phyloP scores from a whole-genome alignment of 1,140 invertebrate species.

The Zaprionus lachaisei region DNA sequence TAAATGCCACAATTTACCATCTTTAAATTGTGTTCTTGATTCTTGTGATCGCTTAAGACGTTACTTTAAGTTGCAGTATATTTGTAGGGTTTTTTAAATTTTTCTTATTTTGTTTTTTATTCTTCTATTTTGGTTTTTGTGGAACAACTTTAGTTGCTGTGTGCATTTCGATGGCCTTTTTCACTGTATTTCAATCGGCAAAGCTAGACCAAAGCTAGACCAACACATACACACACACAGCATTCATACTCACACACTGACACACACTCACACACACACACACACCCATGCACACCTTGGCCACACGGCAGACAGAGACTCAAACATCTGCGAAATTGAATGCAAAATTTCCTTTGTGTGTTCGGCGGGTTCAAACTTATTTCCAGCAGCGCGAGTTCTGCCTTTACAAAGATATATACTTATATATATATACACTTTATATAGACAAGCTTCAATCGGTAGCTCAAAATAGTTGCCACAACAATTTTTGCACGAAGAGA shows the following conservation, averaged over 20 bases:
- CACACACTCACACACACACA: not conserved
- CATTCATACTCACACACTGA: not conserved
- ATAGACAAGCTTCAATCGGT: slow-evolving; percentile 19
- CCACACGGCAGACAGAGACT: slow-evolving; percentile 51
- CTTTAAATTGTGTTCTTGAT: not conserved
- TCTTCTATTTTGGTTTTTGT: not conserved
- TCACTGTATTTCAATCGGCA: slow-evolving; percentile 63
- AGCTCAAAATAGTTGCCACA: slow-evolving; percentile 68
- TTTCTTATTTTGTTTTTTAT: not conserved
- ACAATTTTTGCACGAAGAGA: slow-evolving; percentile 68
- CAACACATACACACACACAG: slow-evolving; percentile 4
- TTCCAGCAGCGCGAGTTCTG: slow-evolving; percentile 29
- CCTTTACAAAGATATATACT: slow-evolving; percentile 8
- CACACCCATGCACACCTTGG: slow-evolving; percentile 11
- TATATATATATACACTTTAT: slow-evolving; percentile 10
- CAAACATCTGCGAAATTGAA: slow-evolving; percentile 80
- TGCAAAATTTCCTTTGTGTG: slow-evolving; percentile 76
- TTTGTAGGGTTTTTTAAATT: not conserved
- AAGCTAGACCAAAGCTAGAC: slow-evolving; percentile 64
- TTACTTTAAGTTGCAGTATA: not conserved
- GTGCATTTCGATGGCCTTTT: slow-evolving; percentile 20
- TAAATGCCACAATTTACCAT: not conserved
- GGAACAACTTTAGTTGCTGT: slow-evolving; percentile 7
- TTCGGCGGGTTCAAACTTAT: slow-evolving; percentile 58
- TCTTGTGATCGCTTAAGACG: not conserved